Evolutionary conservation across 2,797 vertebrate species (phyloP), one percentile per base, ranked within the genome.

Genomic region (Capromys pilorides): DNA sequence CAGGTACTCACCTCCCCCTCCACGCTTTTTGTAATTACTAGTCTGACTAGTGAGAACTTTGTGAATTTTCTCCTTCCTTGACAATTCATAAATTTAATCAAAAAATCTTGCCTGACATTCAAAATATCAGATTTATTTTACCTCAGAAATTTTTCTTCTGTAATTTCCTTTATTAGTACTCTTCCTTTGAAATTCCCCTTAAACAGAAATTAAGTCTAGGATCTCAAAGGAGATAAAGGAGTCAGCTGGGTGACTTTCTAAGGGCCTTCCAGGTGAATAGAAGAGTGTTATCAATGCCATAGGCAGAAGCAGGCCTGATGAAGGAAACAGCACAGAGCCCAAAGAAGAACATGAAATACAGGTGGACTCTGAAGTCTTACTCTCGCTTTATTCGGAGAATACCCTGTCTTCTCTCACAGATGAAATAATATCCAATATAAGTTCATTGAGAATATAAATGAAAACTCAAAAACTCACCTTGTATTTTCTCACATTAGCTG

Each of bases 151-250:
- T 88, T 94, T 82, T 79, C 85, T 88, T 90, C 86, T 90, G 8
- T 82, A 82, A 88, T 66, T 78, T 95, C 71, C 89, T 85, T 78
- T 54, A 92, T 86, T 41, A 59, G 22, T 39, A 64, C 33, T 86
- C 87, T 84, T 91, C 67, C 94, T 95, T 67, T 88, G 41, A 94
- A 92, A 92, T 10, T 80, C 57, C 61, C 91, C 39, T 64, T 92
- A 90, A 26, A 79, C 28, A 84, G 33, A 83, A 71, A 39, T 24
- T 84, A 90, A 83, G 67, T 67, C 49, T 36, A 91, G 85, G 24
- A 49, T 88, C 73, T 66, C 66, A 26, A 91, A 88, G 66, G 51
- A 85, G 19, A 12, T 83, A 84, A 84, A 62, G 24, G 80, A 90
- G 49, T 85, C 62, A 64, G 81, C 13, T 87, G 7, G 79, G 21